phyloP scores from a whole-genome alignment of 2,797 vertebrate species.

The Rhabdophis nuchalis region DNA sequence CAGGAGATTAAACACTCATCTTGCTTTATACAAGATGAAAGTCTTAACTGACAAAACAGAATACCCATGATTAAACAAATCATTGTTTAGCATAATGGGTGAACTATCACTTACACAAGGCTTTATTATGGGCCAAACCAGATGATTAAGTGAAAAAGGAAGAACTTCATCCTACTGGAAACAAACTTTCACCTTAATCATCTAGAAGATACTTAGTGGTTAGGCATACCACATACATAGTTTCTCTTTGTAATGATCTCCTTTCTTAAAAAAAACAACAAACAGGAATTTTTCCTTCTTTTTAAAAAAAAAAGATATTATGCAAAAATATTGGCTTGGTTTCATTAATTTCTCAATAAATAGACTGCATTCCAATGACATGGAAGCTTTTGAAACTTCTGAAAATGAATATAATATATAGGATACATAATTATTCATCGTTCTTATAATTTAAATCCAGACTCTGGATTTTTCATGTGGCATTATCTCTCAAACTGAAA shows the following conservation, averaged over 20 bases:
- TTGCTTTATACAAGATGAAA: neutral
- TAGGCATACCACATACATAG: neutral
- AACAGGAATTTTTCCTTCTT: neutral
- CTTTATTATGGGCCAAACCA: neutral
- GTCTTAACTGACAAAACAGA: neutral
- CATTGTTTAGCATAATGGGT: neutral
- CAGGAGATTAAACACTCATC: neutral
- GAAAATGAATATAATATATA: neutral
- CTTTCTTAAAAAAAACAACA: neutral
- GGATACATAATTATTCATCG: neutral
- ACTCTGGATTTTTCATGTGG: neutral
- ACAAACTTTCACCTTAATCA: neutral
- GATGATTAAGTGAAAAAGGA: neutral
- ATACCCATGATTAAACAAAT: neutral
- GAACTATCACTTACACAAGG: neutral
- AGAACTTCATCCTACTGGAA: neutral
- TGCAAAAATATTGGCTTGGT: neutral
- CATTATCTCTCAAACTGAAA: neutral
- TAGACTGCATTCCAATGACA: neutral
- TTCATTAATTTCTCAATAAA: neutral
- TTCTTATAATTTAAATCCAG: neutral
- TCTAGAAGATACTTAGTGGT: neutral
- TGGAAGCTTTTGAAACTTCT: neutral
- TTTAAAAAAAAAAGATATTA: neutral
- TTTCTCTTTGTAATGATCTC: neutral